phyloP scores from a whole-genome alignment of 2,888 invertebrate species.

The Zhuqinia jingwanae region DNA sequence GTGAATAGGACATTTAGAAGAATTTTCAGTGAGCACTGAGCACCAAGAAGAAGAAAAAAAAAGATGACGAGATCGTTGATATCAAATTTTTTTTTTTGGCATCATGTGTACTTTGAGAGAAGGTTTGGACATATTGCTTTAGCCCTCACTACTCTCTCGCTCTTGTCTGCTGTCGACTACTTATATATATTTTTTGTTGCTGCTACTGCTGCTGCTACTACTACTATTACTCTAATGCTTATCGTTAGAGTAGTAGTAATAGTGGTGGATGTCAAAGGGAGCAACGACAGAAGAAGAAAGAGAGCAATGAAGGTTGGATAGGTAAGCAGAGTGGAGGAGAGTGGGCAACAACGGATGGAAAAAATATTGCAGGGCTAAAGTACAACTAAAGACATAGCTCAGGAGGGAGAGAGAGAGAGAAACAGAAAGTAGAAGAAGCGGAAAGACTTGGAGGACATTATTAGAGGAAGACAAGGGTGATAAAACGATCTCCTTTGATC shows the following conservation, averaged over 20 bases:
- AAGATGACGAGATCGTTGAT: conserved; percentile 67
- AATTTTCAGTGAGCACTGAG: conserved; percentile 41
- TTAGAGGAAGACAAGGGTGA: conserved; percentile 78
- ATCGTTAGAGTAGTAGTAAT: background rate
- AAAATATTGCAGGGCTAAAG: too few relatives aligned
- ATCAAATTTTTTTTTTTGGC: conserved; percentile 64
- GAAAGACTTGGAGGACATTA: conserved; percentile 75
- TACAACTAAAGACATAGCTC: too few relatives aligned
- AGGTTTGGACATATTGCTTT: conserved; percentile 58
- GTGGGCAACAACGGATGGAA: conserved; percentile 4
- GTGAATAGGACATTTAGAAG: conserved; percentile 49
- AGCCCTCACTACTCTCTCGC: background rate
- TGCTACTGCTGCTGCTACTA: background rate
- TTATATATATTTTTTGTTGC: conserved; percentile 13
- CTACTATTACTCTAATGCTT: background rate
- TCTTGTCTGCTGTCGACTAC: background rate
- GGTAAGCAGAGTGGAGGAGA: too few relatives aligned
- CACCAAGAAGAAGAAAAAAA: conserved; percentile 30
- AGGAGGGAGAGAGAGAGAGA: conserved; percentile 17
- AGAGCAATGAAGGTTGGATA: conserved; percentile 15
- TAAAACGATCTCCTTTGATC: conserved; percentile 78
- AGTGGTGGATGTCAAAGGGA: conserved; percentile 37
- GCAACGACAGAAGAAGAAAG: conserved; percentile 47
- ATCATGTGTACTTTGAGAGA: conserved; percentile 34
- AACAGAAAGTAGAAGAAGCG: conserved; percentile 48